Percentiles rank a stretch among this genome's conserved stretches.
Conservation (phyloP, 2,888 invertebrate species). For the Ochlodes sylvanus region DNA sequence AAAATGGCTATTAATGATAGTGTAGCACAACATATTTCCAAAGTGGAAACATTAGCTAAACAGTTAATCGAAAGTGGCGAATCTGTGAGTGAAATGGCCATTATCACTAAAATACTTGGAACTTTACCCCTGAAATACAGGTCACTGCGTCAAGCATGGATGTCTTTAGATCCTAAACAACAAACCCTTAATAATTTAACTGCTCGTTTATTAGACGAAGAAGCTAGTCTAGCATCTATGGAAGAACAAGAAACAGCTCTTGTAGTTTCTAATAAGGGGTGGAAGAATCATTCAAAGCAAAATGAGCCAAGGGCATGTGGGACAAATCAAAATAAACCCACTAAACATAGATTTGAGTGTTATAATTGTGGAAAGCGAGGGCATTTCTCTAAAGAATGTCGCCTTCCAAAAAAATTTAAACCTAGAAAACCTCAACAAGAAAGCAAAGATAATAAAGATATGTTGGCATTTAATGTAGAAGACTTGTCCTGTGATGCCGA, state of each 20-base stretch:
- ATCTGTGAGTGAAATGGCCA: slow-evolving; percentile 46
- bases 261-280: slow-evolving; percentile 37
- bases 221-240: slow-evolving; percentile 36
- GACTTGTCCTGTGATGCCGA: neutral
- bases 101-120: slow-evolving; percentile 51
- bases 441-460: slow-evolving; percentile 34
- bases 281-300: neutral
- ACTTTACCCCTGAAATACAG: slow-evolving; percentile 46
- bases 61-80: slow-evolving; percentile 49
- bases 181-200: slow-evolving; percentile 45
- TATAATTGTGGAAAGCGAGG: slow-evolving; percentile 49
- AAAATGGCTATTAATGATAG: slow-evolving; percentile 43
- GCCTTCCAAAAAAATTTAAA: slow-evolving; percentile 37
- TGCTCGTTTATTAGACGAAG: slow-evolving; percentile 46
- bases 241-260: slow-evolving; percentile 44
- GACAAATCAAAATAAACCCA: slow-evolving; percentile 9
- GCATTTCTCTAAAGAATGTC: slow-evolving; percentile 48
- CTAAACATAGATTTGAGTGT: slow-evolving; percentile 46
- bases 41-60: slow-evolving; percentile 46
- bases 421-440: slow-evolving; percentile 37
- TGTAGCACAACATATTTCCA: slow-evolving; percentile 47
- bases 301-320: neutral
- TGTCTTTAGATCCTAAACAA: slow-evolving; percentile 44
- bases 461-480: slow-evolving; percentile 46
- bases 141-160: slow-evolving; percentile 47